Evolutionary conservation across 2,888 invertebrate genomes (phyloP), one percentile per base, ranked within the genome.

Genomic region (Mythimna pallens): DNA sequence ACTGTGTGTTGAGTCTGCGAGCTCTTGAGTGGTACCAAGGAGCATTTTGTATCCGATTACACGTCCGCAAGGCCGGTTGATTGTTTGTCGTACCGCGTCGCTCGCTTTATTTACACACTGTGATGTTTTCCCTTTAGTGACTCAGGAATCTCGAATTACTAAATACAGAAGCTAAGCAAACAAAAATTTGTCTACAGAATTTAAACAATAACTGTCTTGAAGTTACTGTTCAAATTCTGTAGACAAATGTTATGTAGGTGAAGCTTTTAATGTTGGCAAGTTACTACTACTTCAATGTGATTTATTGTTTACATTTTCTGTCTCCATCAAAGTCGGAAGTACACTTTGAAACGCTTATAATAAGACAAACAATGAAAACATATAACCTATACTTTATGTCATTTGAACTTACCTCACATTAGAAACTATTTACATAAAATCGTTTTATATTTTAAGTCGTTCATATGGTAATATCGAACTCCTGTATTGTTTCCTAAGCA

Each of bases 21-120:
- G 83, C 83, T 89, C 90, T 90, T 89, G 88, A 91, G 86, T 84
- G 89, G 89, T 88, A 87, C 88, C 88, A 87, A 89, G 88, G 89
- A 90, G 88, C 90, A 90, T 93, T 94, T 92, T 90, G 93, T 93
- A 94, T 94, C 94, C 91, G 92, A 94, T 94, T 94, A 93, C 94
- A 91, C 86, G 90, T 92, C 89, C 87, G 82, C 89, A 90, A 89
- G 89, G 83, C 89, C 89, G 88, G 90, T 89, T 90, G 92, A 91
- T 93, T 94, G 93, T 94, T 94, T 94, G 93, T 91, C 87, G 90
- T 89, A 82, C 89, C 87, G 84, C 87, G 80, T 81, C 87, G 86
- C 83, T 87, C 86, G 81, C 85, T 91, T 89, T 94, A 93, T 93
- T 93, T 94, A 91, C 93, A 90, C 89, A 88, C 89, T 90, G 80